Base-by-base conservation (phyloP, 2,113 vertebrate genomes). In the Caracal caracal region DNA sequence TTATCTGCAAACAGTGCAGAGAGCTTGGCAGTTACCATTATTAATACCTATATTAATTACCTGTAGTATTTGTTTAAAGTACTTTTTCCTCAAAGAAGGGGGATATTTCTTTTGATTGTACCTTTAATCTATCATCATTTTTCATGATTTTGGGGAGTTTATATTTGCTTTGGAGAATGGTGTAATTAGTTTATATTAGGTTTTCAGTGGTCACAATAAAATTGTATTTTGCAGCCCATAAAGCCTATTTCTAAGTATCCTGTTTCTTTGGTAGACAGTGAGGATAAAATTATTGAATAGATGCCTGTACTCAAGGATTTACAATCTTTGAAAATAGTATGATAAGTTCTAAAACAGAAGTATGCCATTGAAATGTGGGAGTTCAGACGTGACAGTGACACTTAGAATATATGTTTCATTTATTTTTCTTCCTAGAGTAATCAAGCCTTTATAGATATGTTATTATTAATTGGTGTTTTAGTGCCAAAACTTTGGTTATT, bases 401-500 rank as follows among this genome's bases (percentile, higher is more conserved):
- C 16, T 17, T 33, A 51, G 30, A 82, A 47, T 24, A 5, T 40
- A 20, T 47, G 7, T 90, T 56, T 80, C 30, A 47, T 63, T 82
- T 91, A 30, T 76, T 85, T 79, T 89, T 56, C 71, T 76, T 87
- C 19, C 10, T 49, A 43, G 22, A 59, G n/a, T 40, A 68, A 16
- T 96, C 65, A 89, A 22, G 9, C 78, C 17, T 90, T 79, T 43
- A 10, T 40, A 83, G 40, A 95, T 97, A 90, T 92, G 0, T 88
- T 71, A 94, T 65, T 65, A 82, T 83, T n/a, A 43, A 15, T 66
- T 98, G 73, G 82, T 92, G 7, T 68, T n/a, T 97, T 82, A 56
- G 49, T 87, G 35, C 53, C 80, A 65, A 15, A 40, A 22, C 30
- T 78, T 91, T 91, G 84, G 70, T 93, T 89, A 35, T 78, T 96